These are phyloP conservation scores for Sebastes cheni DNA, from an alignment of 2,797 vertebrate genomes.

Conservation along the genomic window DNA sequence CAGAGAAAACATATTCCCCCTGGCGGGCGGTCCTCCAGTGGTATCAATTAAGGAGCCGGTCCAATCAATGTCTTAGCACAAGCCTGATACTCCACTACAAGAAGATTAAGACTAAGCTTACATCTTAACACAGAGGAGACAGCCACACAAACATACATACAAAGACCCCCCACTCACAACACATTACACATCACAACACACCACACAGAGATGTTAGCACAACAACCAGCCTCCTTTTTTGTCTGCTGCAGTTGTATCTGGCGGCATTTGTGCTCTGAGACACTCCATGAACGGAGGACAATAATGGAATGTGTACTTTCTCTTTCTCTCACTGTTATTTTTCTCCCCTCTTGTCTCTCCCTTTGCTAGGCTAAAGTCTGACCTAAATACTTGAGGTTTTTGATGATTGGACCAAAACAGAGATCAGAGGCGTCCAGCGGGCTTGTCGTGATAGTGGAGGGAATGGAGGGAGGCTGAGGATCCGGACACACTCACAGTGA, in stretches of 20 bases:
- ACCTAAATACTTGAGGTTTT: conserved; percentile 75
- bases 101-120: conserved; percentile 74
- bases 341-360: conserved; percentile 50
- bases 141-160: conserved; percentile 42
- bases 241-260: conserved; percentile 47
- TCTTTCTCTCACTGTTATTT: conserved; percentile 43
- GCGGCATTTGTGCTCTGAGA: conserved; percentile 44
- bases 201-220: conserved; percentile 46
- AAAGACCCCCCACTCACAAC: conserved; percentile 40
- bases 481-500: conserved; percentile 36
- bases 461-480: conserved; percentile 29
- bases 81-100: conserved; percentile 72
- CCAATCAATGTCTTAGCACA: conserved; percentile 78
- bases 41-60: conserved; percentile 78
- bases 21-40: conserved; percentile 63
- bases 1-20: conserved; percentile 36
- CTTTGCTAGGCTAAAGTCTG: conserved; percentile 66
- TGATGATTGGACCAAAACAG: conserved; percentile 71
- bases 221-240: conserved; percentile 31
- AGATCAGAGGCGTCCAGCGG: conserved; percentile 67
- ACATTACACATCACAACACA: conserved; percentile 35
- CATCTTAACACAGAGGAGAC: conserved; percentile 62
- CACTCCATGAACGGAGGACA: conserved; percentile 45
- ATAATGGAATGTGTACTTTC: conserved; percentile 58
- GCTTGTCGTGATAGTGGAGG: conserved; percentile 42